Base-by-base conservation (phyloP, 2,888 invertebrate species). In the Erebia palarica region DNA sequence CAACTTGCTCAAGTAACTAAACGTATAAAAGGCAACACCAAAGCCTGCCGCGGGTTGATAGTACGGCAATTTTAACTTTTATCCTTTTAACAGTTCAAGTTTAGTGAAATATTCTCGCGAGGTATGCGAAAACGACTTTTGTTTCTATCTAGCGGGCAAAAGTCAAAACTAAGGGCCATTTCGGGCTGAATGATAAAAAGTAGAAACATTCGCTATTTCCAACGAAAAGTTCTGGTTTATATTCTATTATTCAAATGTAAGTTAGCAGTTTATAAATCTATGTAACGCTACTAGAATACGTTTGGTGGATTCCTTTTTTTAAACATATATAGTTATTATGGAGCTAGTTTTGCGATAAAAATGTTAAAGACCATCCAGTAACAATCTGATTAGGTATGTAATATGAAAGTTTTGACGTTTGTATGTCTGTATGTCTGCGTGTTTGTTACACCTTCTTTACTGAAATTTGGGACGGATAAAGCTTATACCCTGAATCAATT, bases 71-170 rank as follows among this genome's bases (percentile, higher is more conserved):
- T 69, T 69, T 58, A 69, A 69, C 69, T 69, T 69, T 69, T 65
- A 65, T 64, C 60, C 70, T 44, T 53, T 70, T 60, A 70, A 70
- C 65, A 53, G 51, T 70, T 65, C 59, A 65, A 70, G 65, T 70
- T 70, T 49, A 18, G 44, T 51, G 59, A 60, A 65, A 59, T 65
- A 58, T 58, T 47, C 36, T 21, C 16, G 57, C n/a, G 58, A 44
- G 47, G 59, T n/a, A 42, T 14, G 59, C 49, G 65, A 44, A 21
- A 60, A 53, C n/a, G 42, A 44, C 63, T 63, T 55, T 65, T 47
- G 49, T 65, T 47, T 65, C 13, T 51, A 21, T 42, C 55, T 53
- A 27, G 53, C 9, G 36, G 47, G 65, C 13, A 16, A 27, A 27
- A 58, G 18, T 49, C n/a, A 16, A 21, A 51, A 64, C 53, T 65